These are phyloP conservation scores for Heliconius hermathena DNA, from an alignment of 1,140 invertebrate species.

Conservation along the genomic window DNA sequence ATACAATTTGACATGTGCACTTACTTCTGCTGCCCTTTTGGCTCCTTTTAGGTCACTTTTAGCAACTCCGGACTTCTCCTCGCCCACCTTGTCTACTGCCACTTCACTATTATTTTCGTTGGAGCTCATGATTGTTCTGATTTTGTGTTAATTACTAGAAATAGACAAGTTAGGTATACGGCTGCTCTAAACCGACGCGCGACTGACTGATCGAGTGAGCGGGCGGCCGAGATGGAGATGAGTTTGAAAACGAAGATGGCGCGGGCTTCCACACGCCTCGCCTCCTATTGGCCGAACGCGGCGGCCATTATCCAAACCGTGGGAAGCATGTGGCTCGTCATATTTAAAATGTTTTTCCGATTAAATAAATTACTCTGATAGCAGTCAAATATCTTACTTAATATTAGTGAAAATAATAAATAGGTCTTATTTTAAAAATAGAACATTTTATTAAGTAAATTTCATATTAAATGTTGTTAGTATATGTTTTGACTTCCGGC, in stretches of 20 bases:
- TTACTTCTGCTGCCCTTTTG: conserved; percentile 93
- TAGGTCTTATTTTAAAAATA: background rate
- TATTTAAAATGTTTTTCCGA: background rate
- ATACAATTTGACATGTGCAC: conserved; percentile 82
- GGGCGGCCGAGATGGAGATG: conserved; percentile 78
- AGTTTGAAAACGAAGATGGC: conserved; percentile 93
- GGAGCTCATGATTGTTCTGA: conserved; percentile 89
- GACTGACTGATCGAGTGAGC: conserved; percentile 83
- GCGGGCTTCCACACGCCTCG: conserved; percentile 85
- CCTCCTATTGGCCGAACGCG: conserved; percentile 81
- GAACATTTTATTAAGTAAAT: background rate
- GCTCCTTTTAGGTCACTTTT: conserved; percentile 93
- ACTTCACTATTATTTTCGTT: conserved; percentile 92
- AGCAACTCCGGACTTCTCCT: conserved; percentile 87
- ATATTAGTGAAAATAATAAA: background rate
- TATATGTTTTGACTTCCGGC: conserved; percentile 19
- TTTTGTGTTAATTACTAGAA: conserved; percentile 78
- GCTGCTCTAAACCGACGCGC: conserved; percentile 82
- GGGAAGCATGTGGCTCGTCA: conserved; percentile 56
- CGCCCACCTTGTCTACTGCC: conserved; percentile 90
- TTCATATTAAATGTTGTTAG: background rate
- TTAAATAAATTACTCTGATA: background rate
- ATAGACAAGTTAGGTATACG: conserved; percentile 77
- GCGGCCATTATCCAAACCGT: conserved; percentile 63
- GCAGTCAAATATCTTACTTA: conserved; percentile 3